These are phyloP conservation scores for Diadegma fenestrale DNA, from an alignment of 2,888 invertebrate genomes.

Conservation along the genomic window DNA sequence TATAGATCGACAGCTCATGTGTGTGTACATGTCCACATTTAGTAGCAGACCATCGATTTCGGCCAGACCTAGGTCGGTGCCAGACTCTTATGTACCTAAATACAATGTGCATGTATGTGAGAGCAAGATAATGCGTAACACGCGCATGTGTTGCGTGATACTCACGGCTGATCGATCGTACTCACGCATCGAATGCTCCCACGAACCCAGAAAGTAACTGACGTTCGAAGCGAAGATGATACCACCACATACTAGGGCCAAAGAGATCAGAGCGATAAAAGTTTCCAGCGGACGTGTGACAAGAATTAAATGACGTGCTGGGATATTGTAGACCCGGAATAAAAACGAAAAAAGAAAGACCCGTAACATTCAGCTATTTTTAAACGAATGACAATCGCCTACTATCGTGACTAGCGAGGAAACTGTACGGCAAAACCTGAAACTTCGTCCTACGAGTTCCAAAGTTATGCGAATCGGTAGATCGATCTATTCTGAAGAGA, in stretches of 20 bases:
- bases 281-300: background rate
- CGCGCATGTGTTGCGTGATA: constrained; percentile 56
- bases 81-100: constrained; percentile 10
- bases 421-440: background rate
- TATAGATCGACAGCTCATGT: background rate
- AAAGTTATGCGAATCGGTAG: background rate
- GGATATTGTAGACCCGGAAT: background rate
- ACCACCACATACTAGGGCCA: background rate
- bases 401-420: background rate
- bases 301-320: background rate
- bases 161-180: constrained; percentile 58
- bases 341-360: background rate
- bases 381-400: background rate
- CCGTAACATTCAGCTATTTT: background rate
- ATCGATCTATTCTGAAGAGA: background rate
- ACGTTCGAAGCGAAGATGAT: constrained; percentile 28
- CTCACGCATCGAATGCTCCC: constrained; percentile 43
- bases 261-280: background rate
- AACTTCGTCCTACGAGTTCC: background rate
- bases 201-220: constrained; percentile 11
- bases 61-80: constrained; percentile 27
- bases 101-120: constrained; percentile 27
- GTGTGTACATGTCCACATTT: constrained; percentile 8
- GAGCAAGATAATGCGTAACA: constrained; percentile 41
- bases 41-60: constrained; percentile 50